A percentile compares a stretch with the other conserved stretches of the same genome.
Conservation (phyloP, 1,140 invertebrate species). For the Mamestra configurata region DNA sequence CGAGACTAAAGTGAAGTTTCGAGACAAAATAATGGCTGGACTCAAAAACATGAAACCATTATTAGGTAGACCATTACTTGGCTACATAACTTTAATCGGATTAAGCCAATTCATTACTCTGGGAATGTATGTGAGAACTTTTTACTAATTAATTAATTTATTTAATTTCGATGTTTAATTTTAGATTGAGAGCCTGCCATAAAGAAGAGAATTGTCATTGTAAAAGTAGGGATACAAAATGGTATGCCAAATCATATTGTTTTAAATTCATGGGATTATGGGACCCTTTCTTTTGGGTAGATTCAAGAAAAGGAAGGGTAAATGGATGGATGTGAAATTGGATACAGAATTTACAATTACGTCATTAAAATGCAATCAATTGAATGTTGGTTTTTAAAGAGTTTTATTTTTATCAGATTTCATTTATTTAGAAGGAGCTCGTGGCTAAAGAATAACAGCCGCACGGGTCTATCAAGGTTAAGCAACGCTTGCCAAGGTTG, state of each 20-base stretch:
- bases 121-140: constrained; percentile 68
- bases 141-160: background rate
- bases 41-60: constrained; percentile 74
- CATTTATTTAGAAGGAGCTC: too few species aligned
- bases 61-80: constrained; percentile 67
- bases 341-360: background rate
- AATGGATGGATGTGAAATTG: background rate
- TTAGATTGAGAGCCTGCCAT: background rate
- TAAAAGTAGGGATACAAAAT: background rate
- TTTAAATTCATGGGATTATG: background rate
- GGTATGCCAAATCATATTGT: background rate
- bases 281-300: too few species aligned
- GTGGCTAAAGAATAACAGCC: too few species aligned
- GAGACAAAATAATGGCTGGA: constrained; percentile 61
- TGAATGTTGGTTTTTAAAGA: too few species aligned
- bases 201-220: background rate
- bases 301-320: background rate
- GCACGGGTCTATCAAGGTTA: too few species aligned
- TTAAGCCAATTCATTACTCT: constrained; percentile 71
- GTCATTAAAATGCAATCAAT: too few species aligned
- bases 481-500: too few species aligned
- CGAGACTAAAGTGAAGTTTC: background rate
- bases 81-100: constrained; percentile 65
- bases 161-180: background rate
- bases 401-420: too few species aligned